Evolutionary conservation across 64 coral and sea anemone genomes (phyloP), one percentile per base, ranked within the genome.

Genomic region (Montipora cactus): DNA sequence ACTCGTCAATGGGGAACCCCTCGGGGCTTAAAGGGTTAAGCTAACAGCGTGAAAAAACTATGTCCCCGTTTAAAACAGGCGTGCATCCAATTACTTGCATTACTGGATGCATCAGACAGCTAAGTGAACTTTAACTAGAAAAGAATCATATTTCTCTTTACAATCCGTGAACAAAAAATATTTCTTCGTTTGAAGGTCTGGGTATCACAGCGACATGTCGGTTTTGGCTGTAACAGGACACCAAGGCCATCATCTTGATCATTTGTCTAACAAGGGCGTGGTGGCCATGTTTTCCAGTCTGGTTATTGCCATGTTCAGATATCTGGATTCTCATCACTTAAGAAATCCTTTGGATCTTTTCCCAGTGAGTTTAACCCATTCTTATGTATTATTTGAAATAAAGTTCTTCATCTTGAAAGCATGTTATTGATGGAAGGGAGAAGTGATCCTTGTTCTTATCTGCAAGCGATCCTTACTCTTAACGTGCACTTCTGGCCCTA

Each of bases 221-320:
- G 0, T 83, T 10, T 83, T 59, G 45, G 8, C 15, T 3, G 5
- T 71, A 71, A 51, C 47, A 21, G 82, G 82, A 71, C 46, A 70
- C 14, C 82, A 86, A 70, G 66, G 66, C 3, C 18, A 13, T 13
- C 18, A 44, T 51, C 5, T 86, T 11, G 82, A 86, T 71, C 62
- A 86, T 16, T 15, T 71, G 6, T 86, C 82, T 21, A 13, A 18
- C 15, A 52, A 51, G 19, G 46, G 46, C 11, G 82, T 86, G 44
- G 66, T 51, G 7, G 66, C 66, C 45, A 50, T 73, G 82, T 86
- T 86, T 51, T n/a, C 82, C 49, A 14, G 51, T 1, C 18, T 86
- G 10, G 82, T 86, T 70, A 22, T 50, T 22, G 7, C 5, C 37
- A 86, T 86, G 67, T 86, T 86, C 64, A 86, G 82, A 86, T 52